phyloP scores from a whole-genome alignment of 2,888 invertebrate species.

The Microctonus hyperodae region DNA sequence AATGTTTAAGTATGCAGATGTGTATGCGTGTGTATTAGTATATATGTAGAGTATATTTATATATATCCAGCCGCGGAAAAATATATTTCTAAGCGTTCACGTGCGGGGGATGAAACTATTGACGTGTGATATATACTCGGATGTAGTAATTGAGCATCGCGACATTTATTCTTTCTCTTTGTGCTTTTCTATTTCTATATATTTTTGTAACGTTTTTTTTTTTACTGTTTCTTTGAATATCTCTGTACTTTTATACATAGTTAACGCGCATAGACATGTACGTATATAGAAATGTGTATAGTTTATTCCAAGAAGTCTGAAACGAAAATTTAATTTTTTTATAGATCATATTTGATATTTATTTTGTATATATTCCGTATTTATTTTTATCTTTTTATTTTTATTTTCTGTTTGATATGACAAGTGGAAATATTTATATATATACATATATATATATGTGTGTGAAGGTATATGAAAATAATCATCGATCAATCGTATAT shows the following conservation, averaged over 20 bases:
- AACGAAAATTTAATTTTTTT: slow-evolving; percentile 2
- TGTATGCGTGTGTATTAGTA: not conserved
- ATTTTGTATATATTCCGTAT: not conserved
- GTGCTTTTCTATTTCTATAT: not conserved
- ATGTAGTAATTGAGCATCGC: slow-evolving; percentile 14
- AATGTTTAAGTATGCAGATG: slow-evolving; percentile 47
- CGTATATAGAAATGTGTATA: too few relatives aligned
- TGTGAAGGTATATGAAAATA: too few relatives aligned
- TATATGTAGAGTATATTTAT: not conserved
- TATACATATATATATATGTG: too few relatives aligned
- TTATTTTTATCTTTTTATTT: slow-evolving; percentile 6
- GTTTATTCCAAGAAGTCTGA: slow-evolving; percentile 19
- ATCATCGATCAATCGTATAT: too few relatives aligned
- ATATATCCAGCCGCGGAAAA: not conserved
- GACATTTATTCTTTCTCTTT: not conserved
- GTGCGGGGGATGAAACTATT: slow-evolving; percentile 37
- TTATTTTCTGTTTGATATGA: too few relatives aligned
- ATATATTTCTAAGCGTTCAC: slow-evolving; percentile 39
- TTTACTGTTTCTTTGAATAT: slow-evolving; percentile 15
- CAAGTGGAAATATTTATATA: too few relatives aligned
- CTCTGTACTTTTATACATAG: slow-evolving; percentile 10
- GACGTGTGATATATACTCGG: slow-evolving; percentile 31
- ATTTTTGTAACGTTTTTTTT: not conserved
- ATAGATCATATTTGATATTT: not conserved
- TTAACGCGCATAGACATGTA: not conserved